Evolutionary conservation across 64 coral and sea anemone species (phyloP), one percentile per base, ranked within the genome.

Genomic region (Pocillopora verrucosa): DNA sequence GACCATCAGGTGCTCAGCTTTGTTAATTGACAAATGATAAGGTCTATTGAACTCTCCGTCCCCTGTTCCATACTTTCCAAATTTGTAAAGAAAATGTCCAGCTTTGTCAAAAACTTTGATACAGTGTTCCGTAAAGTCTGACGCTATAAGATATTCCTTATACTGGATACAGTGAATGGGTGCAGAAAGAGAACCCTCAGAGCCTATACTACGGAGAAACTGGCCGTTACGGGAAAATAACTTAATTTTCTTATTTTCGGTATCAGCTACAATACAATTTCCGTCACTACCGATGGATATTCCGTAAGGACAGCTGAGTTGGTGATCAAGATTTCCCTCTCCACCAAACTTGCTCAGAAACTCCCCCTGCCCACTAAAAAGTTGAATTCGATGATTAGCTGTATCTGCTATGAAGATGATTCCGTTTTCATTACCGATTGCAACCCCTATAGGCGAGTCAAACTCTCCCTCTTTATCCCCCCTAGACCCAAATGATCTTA

Each of bases 301-400:
- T 5, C 67, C 84, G 74, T 19, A 13, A 58, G 84, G 84, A 14
- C 45, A 2, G 14, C 10, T 19, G 20, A 87, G 69, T 9, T 57
- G 68, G 1, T 72, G 65, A 35, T 75, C 84, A 58, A 35, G 58
- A 58, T 34, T 59, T 61, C 84, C 84, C n/a, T 74, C 45, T 11
- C 14, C 24, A 25, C 84, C 84, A 87, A 87, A 74, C 17, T 73
- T 17, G 30, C 11, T 68, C 19, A 87, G 1, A 58, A 45, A 87
- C 15, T 59, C 56, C 10, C 84, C 84, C 24, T 75, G 5, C 16
- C 10, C 56, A 60, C 34, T 56, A 20, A 87, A 87, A 1, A 72
- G 68, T 72, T 72, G 68, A 22, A 72, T 10, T 30, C 68, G 17
- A 10, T 59, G 16, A 34, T 87, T 57, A 35, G 51, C 72, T 45